Base-by-base conservation (phyloP, 1,140 invertebrate genomes). In the Habropoda laboriosa region DNA sequence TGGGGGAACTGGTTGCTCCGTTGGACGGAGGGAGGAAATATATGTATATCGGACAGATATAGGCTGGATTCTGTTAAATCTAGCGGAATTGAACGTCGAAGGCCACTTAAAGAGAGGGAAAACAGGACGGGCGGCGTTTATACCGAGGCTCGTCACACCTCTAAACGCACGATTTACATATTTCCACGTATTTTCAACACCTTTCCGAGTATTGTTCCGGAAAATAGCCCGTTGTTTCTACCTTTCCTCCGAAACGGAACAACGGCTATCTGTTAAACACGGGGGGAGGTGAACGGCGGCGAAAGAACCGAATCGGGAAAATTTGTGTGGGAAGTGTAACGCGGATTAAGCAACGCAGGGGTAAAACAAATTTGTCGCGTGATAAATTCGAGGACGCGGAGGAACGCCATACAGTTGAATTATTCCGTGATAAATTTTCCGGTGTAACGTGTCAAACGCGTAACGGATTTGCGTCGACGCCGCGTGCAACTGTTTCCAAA, bases 61-160 rank as follows among this genome's bases (percentile, higher is more conserved):
- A 83, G 81, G 49, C 76, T 83, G 64, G 42, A 80, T 81, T 64
- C 81, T 81, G 85, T 73, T 86, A 86, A 86, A 86, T 86, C 84
- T 83, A 86, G n/a, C 24, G 77, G 84, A 86, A 86, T 86, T 86
- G 80, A 86, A 86, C 72, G 84, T 75, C 73, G 74, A 76, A 70
- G 64, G 83, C 82, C 80, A 82, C 75, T 86, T 67, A 72, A 82
- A 66, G 51, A 78, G 70, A 63, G 10, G 64, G 79, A 35, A 74
- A 85, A 81, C 79, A 55, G 53, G 66, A 78, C 32, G 57, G 49
- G 21, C 82, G 49, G 21, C 82, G 68, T 85, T 80, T 76, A 80
- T 67, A 57, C 47, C 51, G 45, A 68, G 55, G 30, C 21, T 55
- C 53, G 51, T 35, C 30, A 16, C 55, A 24, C 49, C 7, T 47